Percentiles rank a stretch among this genome's conserved stretches.
These are phyloP conservation scores for Sciurus carolinensis DNA, from an alignment of 2,797 vertebrate genomes.

Conservation along the genomic window DNA sequence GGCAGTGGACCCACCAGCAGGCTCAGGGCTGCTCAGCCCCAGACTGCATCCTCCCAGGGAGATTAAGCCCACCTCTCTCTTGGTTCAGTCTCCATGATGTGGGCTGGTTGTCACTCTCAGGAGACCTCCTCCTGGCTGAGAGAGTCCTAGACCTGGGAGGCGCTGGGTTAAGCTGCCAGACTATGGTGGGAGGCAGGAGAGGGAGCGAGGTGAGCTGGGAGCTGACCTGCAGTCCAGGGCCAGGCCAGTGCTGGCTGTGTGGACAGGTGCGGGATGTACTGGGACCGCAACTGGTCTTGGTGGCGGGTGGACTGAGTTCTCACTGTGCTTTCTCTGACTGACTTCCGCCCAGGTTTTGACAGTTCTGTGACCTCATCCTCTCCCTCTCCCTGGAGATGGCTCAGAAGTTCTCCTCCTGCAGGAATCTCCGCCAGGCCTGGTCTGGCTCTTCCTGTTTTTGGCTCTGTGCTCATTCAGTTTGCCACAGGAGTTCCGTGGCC, in stretches of 20 bases:
- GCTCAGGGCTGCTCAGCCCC: no score
- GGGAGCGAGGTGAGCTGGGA: neutral
- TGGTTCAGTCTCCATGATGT: neutral
- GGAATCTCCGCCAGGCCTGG: neutral
- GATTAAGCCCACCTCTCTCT: no score
- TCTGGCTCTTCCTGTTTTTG: neutral
- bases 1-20: neutral
- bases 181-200: neutral
- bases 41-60: accelerated
- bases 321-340: neutral
- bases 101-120: neutral
- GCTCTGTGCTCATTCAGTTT: neutral
- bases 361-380: neutral
- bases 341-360: neutral
- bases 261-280: neutral
- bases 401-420: neutral
- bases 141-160: neutral
- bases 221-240: accelerated
- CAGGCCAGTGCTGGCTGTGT: neutral
- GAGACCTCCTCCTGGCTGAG: no score
- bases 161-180: neutral
- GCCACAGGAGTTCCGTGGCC: neutral
- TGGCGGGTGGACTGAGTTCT: neutral
- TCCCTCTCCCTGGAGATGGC: neutral
- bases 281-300: neutral